phyloP scores from a whole-genome alignment of 2,113 vertebrate species.

The Tupaia tana region DNA sequence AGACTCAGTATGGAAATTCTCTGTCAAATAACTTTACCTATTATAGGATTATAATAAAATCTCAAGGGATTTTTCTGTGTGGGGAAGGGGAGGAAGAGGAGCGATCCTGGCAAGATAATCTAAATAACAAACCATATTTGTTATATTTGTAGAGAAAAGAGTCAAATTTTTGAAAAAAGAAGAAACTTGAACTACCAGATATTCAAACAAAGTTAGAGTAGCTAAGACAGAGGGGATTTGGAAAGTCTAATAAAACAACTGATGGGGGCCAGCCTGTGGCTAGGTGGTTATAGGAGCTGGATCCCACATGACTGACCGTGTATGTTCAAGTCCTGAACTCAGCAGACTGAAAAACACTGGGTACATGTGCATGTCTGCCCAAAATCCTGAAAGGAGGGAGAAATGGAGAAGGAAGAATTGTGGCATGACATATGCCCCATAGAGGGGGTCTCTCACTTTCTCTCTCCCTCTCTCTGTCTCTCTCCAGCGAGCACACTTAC shows the following conservation, averaged over 20 bases:
- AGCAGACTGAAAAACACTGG: too few species aligned
- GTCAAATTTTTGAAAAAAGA: neutral
- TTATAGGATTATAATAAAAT: constrained; percentile 13
- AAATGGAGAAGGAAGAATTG: too few species aligned
- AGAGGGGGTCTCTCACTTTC: too few species aligned
- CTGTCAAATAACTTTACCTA: neutral
- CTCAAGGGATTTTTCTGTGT: neutral
- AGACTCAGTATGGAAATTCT: neutral
- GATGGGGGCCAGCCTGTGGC: too few species aligned
- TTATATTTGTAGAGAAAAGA: neutral
- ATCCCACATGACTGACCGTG: too few species aligned
- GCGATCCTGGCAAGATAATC: constrained; percentile 14
- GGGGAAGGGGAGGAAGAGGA: neutral
- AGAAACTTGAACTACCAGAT: neutral
- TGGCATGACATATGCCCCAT: too few species aligned
- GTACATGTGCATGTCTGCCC: too few species aligned
- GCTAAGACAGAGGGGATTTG: neutral
- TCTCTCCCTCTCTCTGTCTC: too few species aligned
- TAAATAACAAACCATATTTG: neutral
- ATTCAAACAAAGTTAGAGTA: neutral
- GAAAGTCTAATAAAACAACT: neutral
- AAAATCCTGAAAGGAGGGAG: too few species aligned
- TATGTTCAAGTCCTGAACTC: too few species aligned
- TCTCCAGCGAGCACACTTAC: too few species aligned
- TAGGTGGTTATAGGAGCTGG: too few species aligned